Percentiles rank a stretch among this genome's conserved stretches.
phyloP scores from a whole-genome alignment of 2,888 invertebrate genomes.

The Laspeyria flexula region DNA sequence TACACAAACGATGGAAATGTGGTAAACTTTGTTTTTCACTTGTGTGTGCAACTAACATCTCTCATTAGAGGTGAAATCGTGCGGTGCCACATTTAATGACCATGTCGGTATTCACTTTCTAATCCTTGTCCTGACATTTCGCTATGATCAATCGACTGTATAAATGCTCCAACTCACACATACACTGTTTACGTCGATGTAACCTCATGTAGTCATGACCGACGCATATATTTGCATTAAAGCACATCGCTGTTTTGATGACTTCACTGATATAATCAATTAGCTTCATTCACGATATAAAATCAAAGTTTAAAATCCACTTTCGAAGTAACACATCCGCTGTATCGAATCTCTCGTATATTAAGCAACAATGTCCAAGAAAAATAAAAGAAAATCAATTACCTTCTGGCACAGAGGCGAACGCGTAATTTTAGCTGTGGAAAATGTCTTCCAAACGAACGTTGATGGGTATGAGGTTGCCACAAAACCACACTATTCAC shows the following conservation, averaged over 20 bases:
- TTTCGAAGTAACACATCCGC: conserved; percentile 15
- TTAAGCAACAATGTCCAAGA: conserved; percentile 43
- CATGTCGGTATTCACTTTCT: conserved; percentile 55
- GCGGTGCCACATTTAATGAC: conserved; percentile 56
- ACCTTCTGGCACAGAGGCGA: conserved; percentile 75
- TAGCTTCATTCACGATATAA: conserved; percentile 26
- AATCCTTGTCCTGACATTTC: conserved; percentile 48
- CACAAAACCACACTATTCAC: conserved; percentile 69
- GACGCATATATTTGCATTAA: conserved; percentile 40
- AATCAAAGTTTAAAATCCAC: conserved; percentile 23
- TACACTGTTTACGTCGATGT: background rate
- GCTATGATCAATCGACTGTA: conserved; percentile 33
- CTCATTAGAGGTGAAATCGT: conserved; percentile 67
- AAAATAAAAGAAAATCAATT: conserved; percentile 58
- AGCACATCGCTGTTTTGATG: conserved; percentile 31
- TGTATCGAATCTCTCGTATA: conserved; percentile 27
- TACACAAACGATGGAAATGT: conserved; percentile 43
- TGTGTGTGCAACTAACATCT: conserved; percentile 53
- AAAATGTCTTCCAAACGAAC: conserved; percentile 61
- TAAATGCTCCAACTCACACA: conserved; percentile 6
- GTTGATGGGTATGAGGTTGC: conserved; percentile 48
- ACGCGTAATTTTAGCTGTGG: conserved; percentile 71
- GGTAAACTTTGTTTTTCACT: conserved; percentile 51
- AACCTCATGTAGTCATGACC: conserved; percentile 5
- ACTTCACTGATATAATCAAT: conserved; percentile 34